These are phyloP conservation scores for Cichlasoma orientale DNA, from an alignment of 2,797 vertebrate species.

Conservation along the genomic window DNA sequence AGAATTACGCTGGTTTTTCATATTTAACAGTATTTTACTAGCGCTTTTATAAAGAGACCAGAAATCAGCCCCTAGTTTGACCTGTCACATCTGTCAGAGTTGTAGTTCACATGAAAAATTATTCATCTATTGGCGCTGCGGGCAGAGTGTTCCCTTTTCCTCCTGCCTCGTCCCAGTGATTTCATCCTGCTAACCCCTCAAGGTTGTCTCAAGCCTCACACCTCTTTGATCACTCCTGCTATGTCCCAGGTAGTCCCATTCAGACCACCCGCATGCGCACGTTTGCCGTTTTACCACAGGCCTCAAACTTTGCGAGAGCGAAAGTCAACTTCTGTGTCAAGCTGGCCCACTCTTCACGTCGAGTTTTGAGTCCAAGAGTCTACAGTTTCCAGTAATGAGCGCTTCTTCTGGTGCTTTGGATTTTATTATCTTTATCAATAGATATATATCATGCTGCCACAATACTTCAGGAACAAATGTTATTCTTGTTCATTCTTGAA, in stretches of 20 bases:
- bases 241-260: background rate
- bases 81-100: constrained; percentile 8
- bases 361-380: no score
- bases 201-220: background rate
- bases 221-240: no score
- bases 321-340: rapidly evolving
- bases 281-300: no score
- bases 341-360: background rate
- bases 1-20: background rate
- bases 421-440: background rate
- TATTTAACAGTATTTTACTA: constrained; percentile 22
- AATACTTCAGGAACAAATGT: background rate
- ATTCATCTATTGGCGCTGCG: background rate
- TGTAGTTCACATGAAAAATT: background rate
- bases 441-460: background rate
- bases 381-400: background rate
- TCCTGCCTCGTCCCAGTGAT: background rate
- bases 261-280: background rate
- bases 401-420: background rate
- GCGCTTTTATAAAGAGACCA: constrained; percentile 23
- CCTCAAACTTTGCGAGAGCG: no score
- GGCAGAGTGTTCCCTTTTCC: background rate
- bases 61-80: constrained; percentile 29
- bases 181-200: background rate
- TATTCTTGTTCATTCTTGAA: background rate